Conservation (phyloP, 2,113 vertebrate genomes). For the Philantomba maxwellii region DNA sequence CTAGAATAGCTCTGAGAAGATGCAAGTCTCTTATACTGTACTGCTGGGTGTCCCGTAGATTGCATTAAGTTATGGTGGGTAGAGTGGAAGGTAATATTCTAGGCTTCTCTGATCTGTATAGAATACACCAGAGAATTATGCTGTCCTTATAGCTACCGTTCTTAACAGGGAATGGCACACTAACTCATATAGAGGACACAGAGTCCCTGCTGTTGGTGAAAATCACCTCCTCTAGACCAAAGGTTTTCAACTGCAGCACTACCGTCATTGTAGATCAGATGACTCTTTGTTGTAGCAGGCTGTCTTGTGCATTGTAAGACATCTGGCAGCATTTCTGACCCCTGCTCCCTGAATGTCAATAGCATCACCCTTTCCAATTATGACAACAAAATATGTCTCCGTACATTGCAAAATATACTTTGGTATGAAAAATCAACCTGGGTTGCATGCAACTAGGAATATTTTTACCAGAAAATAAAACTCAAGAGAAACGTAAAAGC, state of each 20-base stretch:
- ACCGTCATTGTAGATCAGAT: neutral
- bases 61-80: neutral
- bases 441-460: neutral
- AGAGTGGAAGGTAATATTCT: neutral
- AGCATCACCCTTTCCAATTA: neutral
- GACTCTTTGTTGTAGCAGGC: neutral
- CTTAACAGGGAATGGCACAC: neutral
- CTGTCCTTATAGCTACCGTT: neutral
- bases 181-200: too few species aligned
- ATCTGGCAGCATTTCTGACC: neutral
- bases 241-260: neutral
- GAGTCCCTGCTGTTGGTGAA: neutral
- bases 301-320: neutral
- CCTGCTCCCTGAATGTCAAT: neutral
- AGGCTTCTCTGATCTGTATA: neutral
- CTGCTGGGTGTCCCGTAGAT: neutral
- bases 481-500: neutral
- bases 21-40: neutral
- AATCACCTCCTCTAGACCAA: neutral
- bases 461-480: neutral
- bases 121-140: neutral
- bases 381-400: neutral
- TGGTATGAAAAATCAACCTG: neutral
- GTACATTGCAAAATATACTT: neutral
- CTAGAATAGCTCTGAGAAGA: neutral